phyloP scores from a whole-genome alignment of 1,140 invertebrate genomes.

The Chironomus tepperi region DNA sequence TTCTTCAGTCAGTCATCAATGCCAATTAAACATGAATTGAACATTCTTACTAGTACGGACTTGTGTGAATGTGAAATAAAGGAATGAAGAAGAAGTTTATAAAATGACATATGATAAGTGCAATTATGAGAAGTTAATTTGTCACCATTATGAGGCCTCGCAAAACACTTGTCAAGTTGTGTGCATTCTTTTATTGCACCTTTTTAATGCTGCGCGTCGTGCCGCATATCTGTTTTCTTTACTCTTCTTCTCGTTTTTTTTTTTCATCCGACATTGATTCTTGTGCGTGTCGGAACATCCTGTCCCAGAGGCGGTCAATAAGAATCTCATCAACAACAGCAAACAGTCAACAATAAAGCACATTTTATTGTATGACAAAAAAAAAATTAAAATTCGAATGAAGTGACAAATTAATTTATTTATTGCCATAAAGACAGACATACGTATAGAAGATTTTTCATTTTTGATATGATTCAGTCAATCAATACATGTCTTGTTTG shows the following conservation, averaged over 20 bases:
- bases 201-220: not conserved
- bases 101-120: not conserved
- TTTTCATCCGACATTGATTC: not conserved
- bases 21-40: too few relatives aligned
- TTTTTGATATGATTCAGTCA: slow-evolving; percentile 18
- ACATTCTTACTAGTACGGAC: too few relatives aligned
- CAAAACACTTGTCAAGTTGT: not conserved
- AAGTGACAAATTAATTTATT: slow-evolving; percentile 6
- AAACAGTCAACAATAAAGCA: not conserved
- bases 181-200: slow-evolving; percentile 17
- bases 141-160: not conserved
- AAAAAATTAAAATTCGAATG: not conserved
- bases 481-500: not conserved
- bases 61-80: too few relatives aligned
- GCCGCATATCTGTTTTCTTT: not conserved
- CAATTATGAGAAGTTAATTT: slow-evolving; percentile 23
- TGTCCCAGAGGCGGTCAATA: not conserved
- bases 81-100: not conserved
- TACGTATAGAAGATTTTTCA: too few relatives aligned
- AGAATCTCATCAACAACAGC: not conserved
- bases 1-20: too few relatives aligned
- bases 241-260: not conserved
- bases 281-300: slow-evolving; percentile 10
- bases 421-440: not conserved
- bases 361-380: not conserved